Base-by-base conservation (phyloP, 1,140 invertebrate species). In the Neodiprion pinetum region DNA sequence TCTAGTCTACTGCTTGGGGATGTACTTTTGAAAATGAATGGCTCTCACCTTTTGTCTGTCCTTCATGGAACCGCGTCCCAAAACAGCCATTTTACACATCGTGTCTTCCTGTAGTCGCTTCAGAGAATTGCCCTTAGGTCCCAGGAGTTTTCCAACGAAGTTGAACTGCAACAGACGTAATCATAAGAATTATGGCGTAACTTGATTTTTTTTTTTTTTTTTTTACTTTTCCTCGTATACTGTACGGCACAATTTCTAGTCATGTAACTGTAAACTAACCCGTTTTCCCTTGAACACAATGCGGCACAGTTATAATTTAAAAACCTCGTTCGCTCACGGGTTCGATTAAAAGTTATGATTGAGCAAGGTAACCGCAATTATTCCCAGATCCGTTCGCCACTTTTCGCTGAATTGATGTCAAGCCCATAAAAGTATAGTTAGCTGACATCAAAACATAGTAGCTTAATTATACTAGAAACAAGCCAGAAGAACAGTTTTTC, bases 71-170 rank as follows among this genome's bases (percentile, higher is more conserved):
- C 96, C 96, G 74, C 94, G 90, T 8, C 96, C 96, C 9, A 97
- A 89, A 17, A 98, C 95, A 7, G 96, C 95, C 94, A 98, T 97
- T 88, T 96, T 97, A 78, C 95, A 96, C 91, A 96, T 95, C 23
- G 96, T 97, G 82, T 96, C 95, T 87, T 97, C 96, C 87, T 97
- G 96, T 12, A 98, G 89, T 72, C 95, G 90, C 85, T 97, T 97
- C 84, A 98, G 89, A 1, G 96, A 97, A 84, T 95, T 95, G 68
- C 96, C 96, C 87, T 97, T 97, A 28, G 96, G 96, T 9, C 96
- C 96, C 77, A 98, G 88, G 53, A 98, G 90, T 88, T 97, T 97
- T 12, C 96, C 96, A 76, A 97, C 95, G 89, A 97, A 98, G 89
- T 97, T 98, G 86, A 96, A 97, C 95, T 96, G 88, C 3, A 88